Evolutionary conservation across 2,888 invertebrate genomes (phyloP).

Genomic region (Tromatobia lineatoria): DNA sequence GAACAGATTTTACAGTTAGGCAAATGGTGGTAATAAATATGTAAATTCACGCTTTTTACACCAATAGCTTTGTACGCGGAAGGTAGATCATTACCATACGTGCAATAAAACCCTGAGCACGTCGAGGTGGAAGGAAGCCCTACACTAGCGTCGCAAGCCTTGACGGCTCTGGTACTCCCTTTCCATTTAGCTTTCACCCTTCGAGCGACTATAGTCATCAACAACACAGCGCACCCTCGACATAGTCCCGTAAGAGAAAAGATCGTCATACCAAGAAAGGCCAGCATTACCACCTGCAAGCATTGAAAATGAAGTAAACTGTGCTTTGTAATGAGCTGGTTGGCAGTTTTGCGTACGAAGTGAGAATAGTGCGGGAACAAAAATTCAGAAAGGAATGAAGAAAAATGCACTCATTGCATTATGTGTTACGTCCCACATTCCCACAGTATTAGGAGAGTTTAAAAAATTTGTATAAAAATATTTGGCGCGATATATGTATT

Average conservation of each 20-base stretch:
- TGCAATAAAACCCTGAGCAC: slow-evolving; percentile 31
- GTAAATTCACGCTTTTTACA: neutral
- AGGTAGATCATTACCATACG: slow-evolving; percentile 8
- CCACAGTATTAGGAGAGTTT: neutral
- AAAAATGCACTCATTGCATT: slow-evolving; percentile 21
- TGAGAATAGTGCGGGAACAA: slow-evolving; percentile 10
- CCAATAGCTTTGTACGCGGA: neutral
- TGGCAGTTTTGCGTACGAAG: slow-evolving; percentile 48
- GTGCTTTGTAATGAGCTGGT: slow-evolving; percentile 75
- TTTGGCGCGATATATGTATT: too few relatives aligned
- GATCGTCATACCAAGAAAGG: slow-evolving; percentile 53
- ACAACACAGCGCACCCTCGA: slow-evolving; percentile 15
- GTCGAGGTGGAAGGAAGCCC: slow-evolving; percentile 27
- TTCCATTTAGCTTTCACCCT: slow-evolving; percentile 6
- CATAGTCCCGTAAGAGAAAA: slow-evolving; percentile 48
- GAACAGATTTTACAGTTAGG: neutral
- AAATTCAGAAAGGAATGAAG: neutral
- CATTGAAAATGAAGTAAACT: slow-evolving; percentile 76
- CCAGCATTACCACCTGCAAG: slow-evolving; percentile 51
- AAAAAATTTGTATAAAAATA: neutral
- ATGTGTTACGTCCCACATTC: neutral
- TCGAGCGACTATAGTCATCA: neutral
- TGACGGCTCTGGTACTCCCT: neutral
- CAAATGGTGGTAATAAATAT: slow-evolving; percentile 2
- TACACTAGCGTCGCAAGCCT: slow-evolving; percentile 13